Base-by-base conservation (phyloP, 2,797 vertebrate species). In the Poecilia gillii region DNA sequence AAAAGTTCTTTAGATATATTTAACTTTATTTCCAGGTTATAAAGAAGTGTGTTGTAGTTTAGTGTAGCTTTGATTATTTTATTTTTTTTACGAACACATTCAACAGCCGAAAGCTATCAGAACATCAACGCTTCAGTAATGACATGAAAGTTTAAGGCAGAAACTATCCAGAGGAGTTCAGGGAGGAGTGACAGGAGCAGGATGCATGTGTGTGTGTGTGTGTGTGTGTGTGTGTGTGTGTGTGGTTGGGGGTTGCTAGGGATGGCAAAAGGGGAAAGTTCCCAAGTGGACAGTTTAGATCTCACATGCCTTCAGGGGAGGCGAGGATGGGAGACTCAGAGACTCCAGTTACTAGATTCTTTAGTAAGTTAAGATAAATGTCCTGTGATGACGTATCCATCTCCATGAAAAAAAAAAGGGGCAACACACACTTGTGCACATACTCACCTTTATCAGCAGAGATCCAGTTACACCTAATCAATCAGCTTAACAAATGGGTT, bases 291-390 rank as follows among this genome's bases (percentile, higher is more conserved):
- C 80, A 28, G 71, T 78, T 87, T 36, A 87, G 5, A 70, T 75
- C 82, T 89, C 43, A 75, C 62, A 31, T 1, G 85, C 92, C 92
- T 85, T 77, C 75, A 89, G 92, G 78, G 74, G 77, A 78, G 62
- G 89, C 74, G 47, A 81, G 92, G 83, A 91, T 84, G 80, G 78
- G 87, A 93, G 93, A 94, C 92, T 68, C 84, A 76, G 77, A 87
- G 91, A 88, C 89, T 94, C 91, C 83, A 68, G 80, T n/a, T 13
- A 73, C 73, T 84, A 91, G 93, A 92, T 92, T 45, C 13, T 43
- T 85, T 74, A 36, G 76, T 3, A 73, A 92, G 88, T 93, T 89
- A 88, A 94, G 94, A 94, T 91, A 84, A 87, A 93, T 89, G 84
- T 86, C 75, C 85, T 87, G 90, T 55, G 81, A 84, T 88, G 84